phyloP scores from a whole-genome alignment of 2,113 vertebrate genomes.

The Bubo blakistoni region DNA sequence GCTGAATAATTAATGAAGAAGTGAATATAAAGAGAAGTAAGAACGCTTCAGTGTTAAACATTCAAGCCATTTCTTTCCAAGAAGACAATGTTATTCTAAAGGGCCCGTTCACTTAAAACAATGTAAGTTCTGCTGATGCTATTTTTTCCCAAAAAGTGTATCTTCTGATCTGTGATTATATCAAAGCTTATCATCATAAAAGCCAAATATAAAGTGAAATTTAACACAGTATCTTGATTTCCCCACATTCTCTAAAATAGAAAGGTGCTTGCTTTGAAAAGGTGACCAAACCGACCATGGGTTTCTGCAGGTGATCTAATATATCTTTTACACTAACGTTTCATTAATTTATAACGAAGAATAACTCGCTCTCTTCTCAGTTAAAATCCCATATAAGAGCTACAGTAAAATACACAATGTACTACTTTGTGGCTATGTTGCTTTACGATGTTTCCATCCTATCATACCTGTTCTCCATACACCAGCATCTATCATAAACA shows the following conservation, averaged over 20 bases:
- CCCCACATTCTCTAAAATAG: not conserved
- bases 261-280: not conserved
- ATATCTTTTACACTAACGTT: not conserved
- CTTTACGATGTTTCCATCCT: not conserved
- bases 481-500: not conserved
- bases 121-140: not conserved
- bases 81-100: not conserved
- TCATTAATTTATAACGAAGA: not conserved
- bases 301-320: not conserved
- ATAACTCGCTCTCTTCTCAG: not conserved
- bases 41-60: not conserved
- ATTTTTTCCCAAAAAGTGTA: not conserved
- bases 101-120: not conserved
- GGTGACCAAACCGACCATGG: not conserved
- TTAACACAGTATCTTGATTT: not conserved
- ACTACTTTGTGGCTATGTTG: too few relatives aligned
- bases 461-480: not conserved
- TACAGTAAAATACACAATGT: not conserved
- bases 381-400: not conserved
- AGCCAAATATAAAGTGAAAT: not conserved
- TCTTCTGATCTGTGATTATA: not conserved
- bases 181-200: not conserved
- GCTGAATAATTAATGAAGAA: not conserved
- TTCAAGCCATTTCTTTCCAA: not conserved
- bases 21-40: not conserved